Base-by-base conservation (phyloP, 2,113 vertebrate species). In the Percina caprodes region DNA sequence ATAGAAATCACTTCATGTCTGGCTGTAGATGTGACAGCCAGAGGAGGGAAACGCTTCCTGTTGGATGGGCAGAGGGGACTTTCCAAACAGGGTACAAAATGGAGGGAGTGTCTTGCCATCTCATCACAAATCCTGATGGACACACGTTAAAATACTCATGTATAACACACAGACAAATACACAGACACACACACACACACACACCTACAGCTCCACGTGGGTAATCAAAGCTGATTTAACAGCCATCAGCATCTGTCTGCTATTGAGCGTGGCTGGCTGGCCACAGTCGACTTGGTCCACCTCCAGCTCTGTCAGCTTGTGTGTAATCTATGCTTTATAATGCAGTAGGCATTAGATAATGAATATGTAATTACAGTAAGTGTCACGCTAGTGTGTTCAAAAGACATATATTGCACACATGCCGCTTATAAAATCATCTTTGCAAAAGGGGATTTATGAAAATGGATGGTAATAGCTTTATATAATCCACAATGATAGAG, bases 151-250 rank as follows among this genome's bases (percentile, higher is more conserved):
- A 85, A 69, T 48, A 33, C 39, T 23, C 42, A 19, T 56, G n/a
- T 60, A 69, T 26, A 74, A 58, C 24, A 49, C 14, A 48, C 58
- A 26, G n/a, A n/a, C 66, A 69, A 21, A 58, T 74, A 55, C 19
- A 33, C 13, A 35, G 24, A 61, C 35, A 42, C 55, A 58, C 19
- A 48, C 60, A 79, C 46, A 62, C 61, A 70, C 66, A 69, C 73
- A 79, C 63, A 79, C 59, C 33, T 4, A 39, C 78, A 62, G 48
- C 42, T 70, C 86, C 77, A 71, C 76, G 4, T 42, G 54, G 45
- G 80, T 85, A 84, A 87, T 89, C 26, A 75, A 71, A 83, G 79
- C 83, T 89, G 80, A 77, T 85, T 89, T 59, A 89, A 83, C 85
- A 55, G 61, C 51, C 68, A 59, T 73, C 76, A 85, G 88, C 87